These are phyloP conservation scores for Salmo trutta DNA, from an alignment of 2,797 vertebrate species.

Conservation along the genomic window DNA sequence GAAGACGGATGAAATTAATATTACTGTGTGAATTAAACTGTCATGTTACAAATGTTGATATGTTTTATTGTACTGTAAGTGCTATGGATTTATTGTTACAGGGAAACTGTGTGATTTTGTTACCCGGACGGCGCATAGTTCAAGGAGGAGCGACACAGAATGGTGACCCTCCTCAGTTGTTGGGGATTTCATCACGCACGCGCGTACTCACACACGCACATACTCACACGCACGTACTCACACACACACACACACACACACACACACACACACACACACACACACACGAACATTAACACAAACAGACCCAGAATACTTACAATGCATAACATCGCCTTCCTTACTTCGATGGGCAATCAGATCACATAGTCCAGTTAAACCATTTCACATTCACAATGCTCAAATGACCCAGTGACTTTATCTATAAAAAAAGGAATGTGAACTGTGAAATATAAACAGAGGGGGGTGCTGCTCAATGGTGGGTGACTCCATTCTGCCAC, in stretches of 20 bases:
- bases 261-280: neutral
- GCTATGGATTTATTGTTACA: too few species aligned
- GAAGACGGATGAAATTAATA: too few species aligned
- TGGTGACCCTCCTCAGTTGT: too few species aligned
- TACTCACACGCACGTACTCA: neutral
- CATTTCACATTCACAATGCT: slow-evolving; percentile 63
- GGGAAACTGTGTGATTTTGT: too few species aligned
- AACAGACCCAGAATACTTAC: slow-evolving; percentile 44
- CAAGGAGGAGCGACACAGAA: too few species aligned
- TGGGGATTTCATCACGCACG: too few species aligned
- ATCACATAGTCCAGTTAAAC: slow-evolving; percentile 47
- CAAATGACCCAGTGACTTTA: slow-evolving; percentile 56
- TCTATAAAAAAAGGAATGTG: slow-evolving; percentile 54
- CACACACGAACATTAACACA: slow-evolving; percentile 31
- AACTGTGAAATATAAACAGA: slow-evolving; percentile 60
- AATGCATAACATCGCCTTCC: slow-evolving; percentile 57
- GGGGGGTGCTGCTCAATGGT: slow-evolving; percentile 5
- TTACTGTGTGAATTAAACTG: too few species aligned
- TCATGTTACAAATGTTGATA: too few species aligned
- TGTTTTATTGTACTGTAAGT: too few species aligned
- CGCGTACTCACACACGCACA: neutral
- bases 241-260: neutral
- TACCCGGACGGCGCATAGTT: too few species aligned
- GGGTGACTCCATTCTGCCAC: slow-evolving; percentile 34
- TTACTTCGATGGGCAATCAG: slow-evolving; percentile 57